Base-by-base conservation (phyloP, 2,113 vertebrate species). In the Poeciliopsis retropinna region DNA sequence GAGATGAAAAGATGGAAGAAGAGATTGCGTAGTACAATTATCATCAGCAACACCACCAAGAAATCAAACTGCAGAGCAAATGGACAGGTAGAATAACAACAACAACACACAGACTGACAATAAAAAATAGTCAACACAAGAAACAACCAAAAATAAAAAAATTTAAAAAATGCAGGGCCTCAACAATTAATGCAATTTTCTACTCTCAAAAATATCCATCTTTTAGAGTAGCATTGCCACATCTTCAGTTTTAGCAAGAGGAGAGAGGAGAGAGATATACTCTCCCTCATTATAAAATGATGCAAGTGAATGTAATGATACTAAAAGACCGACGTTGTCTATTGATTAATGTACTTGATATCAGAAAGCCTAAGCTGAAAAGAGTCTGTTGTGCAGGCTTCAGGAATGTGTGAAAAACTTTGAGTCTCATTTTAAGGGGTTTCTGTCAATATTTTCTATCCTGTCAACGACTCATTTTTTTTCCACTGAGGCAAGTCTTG, bases 401-500 rank as follows among this genome's bases (percentile, higher is more conserved):
- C 60, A 51, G 19, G 29, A 41, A 39, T 72, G 44, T 64, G 60
- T 62, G 19, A 79, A 83, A 83, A 75, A 85, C 87, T 73, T 75
- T 87, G 67, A 75, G 78, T 78, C 69, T 88, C 67, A 83, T 86
- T 54, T 88, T 65, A 88, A 70, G 62, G 22, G 74, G 81, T 76
- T 88, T 92, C 85, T 87, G 88, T 94, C 92, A 91, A 89, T 93
- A 91, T 89, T 90, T 89, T 91, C 80, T 85, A 76, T 83, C 84
- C 68, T 83, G 75, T 82, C 81, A 78, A 84, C 74, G 19, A 86
- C 85, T 85, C 68, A 34, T 60, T 91, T 81, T 83, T 86, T 84
- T 85, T 61, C 74, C 17, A 54, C 74, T 69, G 10, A 78, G 88
- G 78, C 78, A 81, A 73, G 86, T 79, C 81, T 83, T 86, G 79